Evolutionary conservation across 2,797 vertebrate genomes (phyloP), one percentile per base, ranked within the genome.

Genomic region (Epinephelus awoara): DNA sequence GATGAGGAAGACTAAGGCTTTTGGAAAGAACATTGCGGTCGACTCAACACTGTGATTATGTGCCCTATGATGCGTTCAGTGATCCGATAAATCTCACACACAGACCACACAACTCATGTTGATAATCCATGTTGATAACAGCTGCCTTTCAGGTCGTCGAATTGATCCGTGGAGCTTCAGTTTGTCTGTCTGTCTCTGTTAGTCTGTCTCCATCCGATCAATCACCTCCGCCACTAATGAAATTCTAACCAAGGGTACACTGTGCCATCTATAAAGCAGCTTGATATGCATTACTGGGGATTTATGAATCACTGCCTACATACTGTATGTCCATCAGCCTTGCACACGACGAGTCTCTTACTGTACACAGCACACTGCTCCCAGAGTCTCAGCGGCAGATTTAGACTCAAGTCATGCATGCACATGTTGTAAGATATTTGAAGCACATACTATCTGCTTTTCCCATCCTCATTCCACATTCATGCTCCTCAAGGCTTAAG

Each of bases 1-100:
- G 73, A 79, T 82, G 81, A 86, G 83, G 77, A 75, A 71, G 66
- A 71, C 54, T 71, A 75, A 88, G 79, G 72, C 83, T 74, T 69
- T 47, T 67, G 68, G 75, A 82, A 57, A 62, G 77, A 82, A 88
- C 85, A 80, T 64, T 19, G 29, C 1, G 52, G 62, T n/a, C 51
- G 51, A 61, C 74, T 72, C 66, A 78, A 74, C 72, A 38, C 80
- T 75, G 58, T 67, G 80, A 84, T 90, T 79, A 85, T 82, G 83
- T 64, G 79, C 65, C 79, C 65, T 72, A 59, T 77, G 87, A 90
- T 86, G 85, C 72, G 23, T 76, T 78, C 66, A 57, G 70, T 82
- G 46, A 83, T 83, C 83, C 66, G 3, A 80, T 80, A 83, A 88
- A 67, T 79, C 84, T 87, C 85, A 46, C 68, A 34, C 66, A 47